A percentile compares a stretch with the other conserved stretches of the same genome.
These are phyloP conservation scores for Metridium senile DNA, from an alignment of 92 coral and sea anemone genomes.

Conservation along the genomic window DNA sequence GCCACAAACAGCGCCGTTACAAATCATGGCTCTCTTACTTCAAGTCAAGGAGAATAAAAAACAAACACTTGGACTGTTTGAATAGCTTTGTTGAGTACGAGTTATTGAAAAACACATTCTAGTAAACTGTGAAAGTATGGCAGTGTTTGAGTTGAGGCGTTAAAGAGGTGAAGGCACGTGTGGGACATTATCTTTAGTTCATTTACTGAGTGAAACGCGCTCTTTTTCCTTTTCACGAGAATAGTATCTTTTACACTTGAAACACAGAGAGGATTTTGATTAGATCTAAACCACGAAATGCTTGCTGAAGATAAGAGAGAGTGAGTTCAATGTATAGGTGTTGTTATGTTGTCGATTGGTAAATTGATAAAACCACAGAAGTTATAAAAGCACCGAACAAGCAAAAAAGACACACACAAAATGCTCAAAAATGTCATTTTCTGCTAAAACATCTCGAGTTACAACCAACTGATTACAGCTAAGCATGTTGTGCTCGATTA, in stretches of 20 bases:
- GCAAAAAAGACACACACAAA: background rate
- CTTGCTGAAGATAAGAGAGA: slow-evolving; percentile 15
- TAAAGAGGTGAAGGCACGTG: slow-evolving; percentile 31
- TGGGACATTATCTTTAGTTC: slow-evolving; percentile 3
- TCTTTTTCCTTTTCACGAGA: slow-evolving; percentile 9
- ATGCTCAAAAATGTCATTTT: background rate
- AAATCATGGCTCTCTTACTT: too few species aligned
- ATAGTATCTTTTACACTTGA: slow-evolving; percentile 40
- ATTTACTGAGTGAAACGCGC: slow-evolving; percentile 2
- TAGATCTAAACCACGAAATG: slow-evolving; percentile 23
- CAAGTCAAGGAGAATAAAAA: too few species aligned
- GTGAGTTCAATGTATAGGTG: slow-evolving; percentile 9
- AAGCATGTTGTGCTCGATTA: background rate
- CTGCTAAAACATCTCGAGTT: background rate
- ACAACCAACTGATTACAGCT: background rate
- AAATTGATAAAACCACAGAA: slow-evolving; percentile 1
- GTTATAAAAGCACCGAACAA: background rate
- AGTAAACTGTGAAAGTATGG: background rate
- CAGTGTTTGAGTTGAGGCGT: background rate
- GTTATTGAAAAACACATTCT: background rate
- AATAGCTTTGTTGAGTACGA: background rate
- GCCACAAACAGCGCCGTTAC: too few species aligned
- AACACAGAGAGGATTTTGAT: slow-evolving; percentile 25
- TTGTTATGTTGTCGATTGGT: slow-evolving; percentile 13
- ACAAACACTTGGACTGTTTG: too few species aligned